Evolutionary conservation across 2,888 invertebrate genomes (phyloP), one percentile per base, ranked within the genome.

Genomic region (Cheilosia vulpina): DNA sequence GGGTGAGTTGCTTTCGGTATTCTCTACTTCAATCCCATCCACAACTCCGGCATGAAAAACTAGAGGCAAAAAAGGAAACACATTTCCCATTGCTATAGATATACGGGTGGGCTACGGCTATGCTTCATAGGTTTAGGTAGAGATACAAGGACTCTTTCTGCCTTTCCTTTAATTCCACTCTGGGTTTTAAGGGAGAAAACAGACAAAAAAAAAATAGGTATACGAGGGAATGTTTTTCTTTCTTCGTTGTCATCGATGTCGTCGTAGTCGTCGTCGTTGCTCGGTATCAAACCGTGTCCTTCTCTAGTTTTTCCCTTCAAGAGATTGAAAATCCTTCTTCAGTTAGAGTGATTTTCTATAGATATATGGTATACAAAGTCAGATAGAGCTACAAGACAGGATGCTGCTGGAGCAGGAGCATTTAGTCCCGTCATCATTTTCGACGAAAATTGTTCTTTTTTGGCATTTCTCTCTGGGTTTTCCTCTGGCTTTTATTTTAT

Each of bases 61-160:
- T 76, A 76, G 72, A 79, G 60, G 65, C 45, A 79, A 84, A 79
- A 76, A 66, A 76, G 68, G 68, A 85, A 85, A 81, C 71, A 85
- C 85, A 81, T 85, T 85, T 77, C 63, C 81, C 76, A 81, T 68
- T 60, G 76, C 55, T 72, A 68, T 72, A 85, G 71, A 60, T 68
- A 85, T 80, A 81, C 71, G 76, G 81, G 81, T 81, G 81, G 72
- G 72, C 72, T 85, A 81, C 68, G 81, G 72, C 72, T 85, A 81
- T 72, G 81, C 66, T 81, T 76, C 71, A 76, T 81, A 68, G 76
- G 71, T 85, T 85, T 85, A 85, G 85, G 85, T 85, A 85, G 66
- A 75, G 65, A 75, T 38, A 65, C 55, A 73, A 78, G 71, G 85
- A 81, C 72, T 81, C 68, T 52, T 85, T 76, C 65, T 75, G 80